Base-by-base conservation (phyloP, 2,797 vertebrate genomes). In the Macroramphosus scolopax region DNA sequence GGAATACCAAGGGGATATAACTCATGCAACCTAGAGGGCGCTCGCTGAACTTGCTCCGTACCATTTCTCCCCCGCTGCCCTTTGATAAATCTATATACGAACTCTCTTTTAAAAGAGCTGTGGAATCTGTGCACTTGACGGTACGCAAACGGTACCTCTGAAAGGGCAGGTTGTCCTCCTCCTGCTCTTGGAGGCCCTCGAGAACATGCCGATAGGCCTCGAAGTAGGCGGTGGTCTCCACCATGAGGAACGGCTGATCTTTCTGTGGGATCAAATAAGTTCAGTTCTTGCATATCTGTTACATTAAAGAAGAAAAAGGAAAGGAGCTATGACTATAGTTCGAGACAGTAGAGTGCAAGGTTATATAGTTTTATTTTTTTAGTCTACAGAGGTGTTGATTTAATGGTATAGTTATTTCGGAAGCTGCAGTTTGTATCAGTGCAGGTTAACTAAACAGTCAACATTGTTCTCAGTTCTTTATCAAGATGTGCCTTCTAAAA, bases 191-290 rank as follows among this genome's bases (percentile, higher is more conserved):
- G 14, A 98, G 81, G 6, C 94, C 95, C 61, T 95, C 92, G 0
- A 98, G 74, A 46, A 98, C 95, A 7, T 96, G 92, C 0, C 90
- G 84, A 71, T 96, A 98, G 40, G 95, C 95, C 68, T 98, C 95
- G 76, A 98, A 98, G 72, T 95, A 98, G 17, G 95, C 95, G 0
- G 92, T 90, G 39, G 94, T 96, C 77, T 98, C 95, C 24, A 97
- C 91, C 95, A 98, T 98, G 33, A 96, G 76, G 75, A 96, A 98
- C 41, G 81, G 79, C 45, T 91, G 89, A 10, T 60, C 33, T 10
- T 54, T 72, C 86, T 88, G 70, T 60, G 0, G 58, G 22, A 65
- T 1, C 38, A 34, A 17, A 15, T 0, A 13, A 2, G 0, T 46
- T 53, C 34, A n/a, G 1, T 46, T 50, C 8, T 26, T 28, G 5